Conservation (phyloP, 2,797 vertebrate genomes). For the Eleutherodactylus coqui region DNA sequence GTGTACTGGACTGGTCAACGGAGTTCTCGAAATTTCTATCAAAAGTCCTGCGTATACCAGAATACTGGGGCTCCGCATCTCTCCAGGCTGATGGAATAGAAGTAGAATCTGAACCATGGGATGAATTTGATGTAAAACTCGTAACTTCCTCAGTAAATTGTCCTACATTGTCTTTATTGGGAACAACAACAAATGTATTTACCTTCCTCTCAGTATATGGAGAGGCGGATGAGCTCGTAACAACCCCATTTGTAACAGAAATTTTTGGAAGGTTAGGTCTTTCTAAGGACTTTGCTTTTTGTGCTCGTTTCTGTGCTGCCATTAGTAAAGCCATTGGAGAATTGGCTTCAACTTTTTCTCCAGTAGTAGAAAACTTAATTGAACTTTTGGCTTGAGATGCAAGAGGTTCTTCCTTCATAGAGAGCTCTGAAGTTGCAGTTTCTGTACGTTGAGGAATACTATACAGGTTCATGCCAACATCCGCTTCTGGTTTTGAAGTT, state of each 20-base stretch:
- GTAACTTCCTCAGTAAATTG: fast-evolving
- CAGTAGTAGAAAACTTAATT: conserved; percentile 72
- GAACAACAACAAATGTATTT: conserved; percentile 74
- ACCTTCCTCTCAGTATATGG: conserved; percentile 68
- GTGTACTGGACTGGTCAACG: neutral
- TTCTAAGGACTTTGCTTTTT: conserved; percentile 69
- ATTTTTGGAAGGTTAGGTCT: neutral
- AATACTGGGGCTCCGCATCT: neutral
- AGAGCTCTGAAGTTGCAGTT: neutral
- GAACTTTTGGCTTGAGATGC: conserved; percentile 27
- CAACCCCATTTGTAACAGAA: neutral
- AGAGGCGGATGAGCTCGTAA: conserved; percentile 68
- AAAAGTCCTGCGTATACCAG: neutral
- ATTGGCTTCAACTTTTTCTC: conserved; percentile 73
- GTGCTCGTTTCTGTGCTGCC: conserved; percentile 76
- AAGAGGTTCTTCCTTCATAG: fast-evolving
- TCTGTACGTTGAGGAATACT: neutral
- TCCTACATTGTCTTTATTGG: conserved; percentile 63
- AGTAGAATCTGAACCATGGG: neutral
- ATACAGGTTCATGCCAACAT: neutral
- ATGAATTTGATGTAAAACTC: neutral
- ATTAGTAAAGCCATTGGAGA: conserved; percentile 81
- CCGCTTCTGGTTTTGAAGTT: conserved; percentile 22
- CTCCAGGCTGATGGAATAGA: neutral
- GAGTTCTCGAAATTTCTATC: neutral